phyloP scores from a whole-genome alignment of 2,888 invertebrate species.

The Seladonia tumulorum region DNA sequence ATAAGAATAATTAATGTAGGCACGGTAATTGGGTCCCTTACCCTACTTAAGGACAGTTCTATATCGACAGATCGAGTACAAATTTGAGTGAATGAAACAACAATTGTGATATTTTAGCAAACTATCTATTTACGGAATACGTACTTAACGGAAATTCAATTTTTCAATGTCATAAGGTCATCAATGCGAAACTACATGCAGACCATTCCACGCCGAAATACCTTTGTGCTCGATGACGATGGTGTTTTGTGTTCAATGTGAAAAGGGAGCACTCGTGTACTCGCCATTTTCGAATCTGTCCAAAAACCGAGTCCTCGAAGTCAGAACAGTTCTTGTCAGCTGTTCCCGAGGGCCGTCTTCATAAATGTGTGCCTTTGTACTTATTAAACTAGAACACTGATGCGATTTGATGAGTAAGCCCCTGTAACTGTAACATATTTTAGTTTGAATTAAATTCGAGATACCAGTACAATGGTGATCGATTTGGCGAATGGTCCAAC shows the following conservation, averaged over 20 bases:
- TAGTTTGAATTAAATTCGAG: neutral
- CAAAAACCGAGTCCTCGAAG: neutral
- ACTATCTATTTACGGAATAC: neutral
- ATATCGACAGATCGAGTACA: constrained; percentile 18
- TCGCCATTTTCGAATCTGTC: neutral
- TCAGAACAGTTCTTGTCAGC: neutral
- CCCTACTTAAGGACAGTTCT: neutral
- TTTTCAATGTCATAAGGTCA: constrained; percentile 22
- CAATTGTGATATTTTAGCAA: constrained; percentile 46
- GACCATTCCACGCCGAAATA: neutral
- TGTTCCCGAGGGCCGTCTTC: neutral
- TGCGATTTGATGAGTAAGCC: neutral
- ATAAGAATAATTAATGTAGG: too few relatives aligned
- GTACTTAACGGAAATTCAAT: neutral
- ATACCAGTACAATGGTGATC: neutral
- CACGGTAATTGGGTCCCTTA: too few relatives aligned
- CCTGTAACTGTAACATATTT: neutral
- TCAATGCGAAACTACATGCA: constrained; percentile 40
- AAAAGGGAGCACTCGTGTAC: neutral
- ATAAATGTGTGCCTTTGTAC: neutral
- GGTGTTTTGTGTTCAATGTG: neutral
- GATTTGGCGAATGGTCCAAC: neutral
- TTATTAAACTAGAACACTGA: neutral
- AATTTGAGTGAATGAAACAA: constrained; percentile 22
- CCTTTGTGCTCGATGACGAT: neutral